phyloP scores from a whole-genome alignment of 2,888 invertebrate genomes.

The Meganola albula region DNA sequence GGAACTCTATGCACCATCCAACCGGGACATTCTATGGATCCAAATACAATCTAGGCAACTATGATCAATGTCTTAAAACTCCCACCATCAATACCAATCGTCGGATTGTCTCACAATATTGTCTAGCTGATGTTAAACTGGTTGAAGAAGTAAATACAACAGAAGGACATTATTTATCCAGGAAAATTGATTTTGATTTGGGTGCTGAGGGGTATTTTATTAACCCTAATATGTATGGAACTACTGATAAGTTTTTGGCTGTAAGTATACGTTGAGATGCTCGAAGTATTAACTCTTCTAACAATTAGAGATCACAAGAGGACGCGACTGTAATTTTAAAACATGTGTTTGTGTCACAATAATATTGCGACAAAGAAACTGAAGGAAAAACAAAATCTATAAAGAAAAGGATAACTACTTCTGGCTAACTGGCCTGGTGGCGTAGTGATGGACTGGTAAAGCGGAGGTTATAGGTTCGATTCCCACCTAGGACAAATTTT shows the following conservation, averaged over 20 bases:
- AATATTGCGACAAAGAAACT: no score
- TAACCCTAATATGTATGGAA: not conserved
- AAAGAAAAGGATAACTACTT: no score
- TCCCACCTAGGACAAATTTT: no score
- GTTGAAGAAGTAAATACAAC: constrained; percentile 5
- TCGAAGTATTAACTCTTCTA: no score
- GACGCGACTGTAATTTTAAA: no score
- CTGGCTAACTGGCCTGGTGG: no score
- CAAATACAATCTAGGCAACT: constrained; percentile 34
- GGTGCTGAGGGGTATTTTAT: not conserved
- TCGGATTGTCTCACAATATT: constrained; percentile 36
- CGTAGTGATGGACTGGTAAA: no score
- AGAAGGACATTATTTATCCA: constrained; percentile 4
- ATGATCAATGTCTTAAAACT: constrained; percentile 39
- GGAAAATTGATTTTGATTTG: not conserved
- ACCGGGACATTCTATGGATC: constrained; percentile 35
- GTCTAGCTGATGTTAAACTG: constrained; percentile 29
- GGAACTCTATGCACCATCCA: constrained; percentile 43
- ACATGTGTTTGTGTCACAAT: no score
- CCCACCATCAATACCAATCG: constrained; percentile 26
- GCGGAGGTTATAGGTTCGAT: no score
- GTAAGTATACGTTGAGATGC: no score
- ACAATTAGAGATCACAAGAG: no score
- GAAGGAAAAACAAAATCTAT: no score
- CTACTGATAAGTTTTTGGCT: constrained; percentile 12